phyloP scores from a whole-genome alignment of 2,113 vertebrate species.

The Eulacestoma nigropectus region DNA sequence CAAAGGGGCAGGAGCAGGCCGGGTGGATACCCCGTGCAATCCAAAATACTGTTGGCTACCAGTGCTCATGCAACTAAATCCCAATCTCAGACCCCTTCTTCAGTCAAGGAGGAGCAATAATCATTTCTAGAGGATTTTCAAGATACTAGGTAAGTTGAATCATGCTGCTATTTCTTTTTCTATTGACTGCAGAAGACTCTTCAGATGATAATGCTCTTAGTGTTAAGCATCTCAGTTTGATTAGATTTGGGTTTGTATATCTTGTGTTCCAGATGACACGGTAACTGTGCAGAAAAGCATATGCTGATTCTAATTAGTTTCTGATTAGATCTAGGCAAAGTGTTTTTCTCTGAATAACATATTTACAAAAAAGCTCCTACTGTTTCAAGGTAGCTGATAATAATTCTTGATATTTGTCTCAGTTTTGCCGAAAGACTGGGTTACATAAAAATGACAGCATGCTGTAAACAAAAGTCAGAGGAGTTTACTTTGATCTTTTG shows the following conservation, averaged over 20 bases:
- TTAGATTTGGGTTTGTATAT: constrained; percentile 26
- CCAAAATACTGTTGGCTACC: neutral
- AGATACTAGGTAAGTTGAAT: neutral
- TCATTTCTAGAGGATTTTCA: neutral
- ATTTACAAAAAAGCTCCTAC: constrained; percentile 12
- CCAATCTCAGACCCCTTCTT: neutral
- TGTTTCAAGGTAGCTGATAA: constrained; percentile 26
- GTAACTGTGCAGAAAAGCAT: constrained; percentile 33
- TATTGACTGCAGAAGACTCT: constrained; percentile 28
- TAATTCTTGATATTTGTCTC: neutral
- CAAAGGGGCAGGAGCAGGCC: neutral
- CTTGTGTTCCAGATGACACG: constrained; percentile 5
- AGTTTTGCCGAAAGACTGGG: neutral
- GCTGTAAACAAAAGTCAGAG: neutral
- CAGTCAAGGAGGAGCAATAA: neutral
- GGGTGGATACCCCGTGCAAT: neutral
- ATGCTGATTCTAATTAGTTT: constrained; percentile 61
- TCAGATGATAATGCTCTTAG: constrained; percentile 31
- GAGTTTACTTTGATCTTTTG: neutral
- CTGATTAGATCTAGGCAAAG: constrained; percentile 48
- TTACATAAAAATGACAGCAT: neutral
- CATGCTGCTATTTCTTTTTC: constrained; percentile 24
- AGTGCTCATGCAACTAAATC: neutral
- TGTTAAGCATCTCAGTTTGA: constrained; percentile 13
- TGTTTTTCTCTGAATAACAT: constrained; percentile 36